Conservation (phyloP, 1,140 invertebrate species). For the Eupeodes corollae region DNA sequence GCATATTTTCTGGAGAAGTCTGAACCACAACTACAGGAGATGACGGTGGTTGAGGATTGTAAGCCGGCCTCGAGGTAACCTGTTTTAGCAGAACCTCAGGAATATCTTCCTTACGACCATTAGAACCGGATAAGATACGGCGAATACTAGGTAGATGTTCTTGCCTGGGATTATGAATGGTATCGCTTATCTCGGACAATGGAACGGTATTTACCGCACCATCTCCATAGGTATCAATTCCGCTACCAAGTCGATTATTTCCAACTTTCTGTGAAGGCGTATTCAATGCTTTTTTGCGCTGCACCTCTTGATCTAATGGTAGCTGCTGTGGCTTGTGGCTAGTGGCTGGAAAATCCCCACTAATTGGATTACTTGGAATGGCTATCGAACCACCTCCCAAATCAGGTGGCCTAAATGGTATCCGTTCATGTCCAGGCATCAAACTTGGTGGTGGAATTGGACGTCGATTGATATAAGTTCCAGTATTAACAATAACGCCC, state of each 20-base stretch:
- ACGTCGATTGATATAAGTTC: constrained; percentile 49
- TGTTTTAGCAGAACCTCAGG: constrained; percentile 59
- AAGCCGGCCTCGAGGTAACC: constrained; percentile 44
- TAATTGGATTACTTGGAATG: constrained; percentile 1
- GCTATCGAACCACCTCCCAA: constrained; percentile 4
- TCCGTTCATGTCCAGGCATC: constrained; percentile 63
- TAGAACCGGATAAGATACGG: constrained; percentile 66
- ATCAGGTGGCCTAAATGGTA: constrained; percentile 56
- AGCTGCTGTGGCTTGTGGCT: constrained; percentile 11
- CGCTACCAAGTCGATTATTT: constrained; percentile 15
- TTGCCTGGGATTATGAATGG: constrained; percentile 38
- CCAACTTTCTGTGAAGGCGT: constrained; percentile 51
- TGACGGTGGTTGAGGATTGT: constrained; percentile 21
- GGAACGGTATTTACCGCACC: constrained; percentile 30
- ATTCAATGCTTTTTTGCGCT: constrained; percentile 56
- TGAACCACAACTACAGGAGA: constrained; percentile 18
- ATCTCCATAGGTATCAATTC: constrained; percentile 20
- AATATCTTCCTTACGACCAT: constrained; percentile 65
- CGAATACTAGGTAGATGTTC: constrained; percentile 60
- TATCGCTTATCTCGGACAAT: background rate
- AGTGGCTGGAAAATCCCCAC: constrained; percentile 1
- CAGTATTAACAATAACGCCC: constrained; percentile 30
- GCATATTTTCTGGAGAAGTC: background rate
- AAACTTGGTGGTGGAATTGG: constrained; percentile 64
- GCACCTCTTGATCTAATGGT: constrained; percentile 9